Evolutionary conservation across 2,797 vertebrate genomes (phyloP).

Genomic region (Peromyscus aztecus): DNA sequence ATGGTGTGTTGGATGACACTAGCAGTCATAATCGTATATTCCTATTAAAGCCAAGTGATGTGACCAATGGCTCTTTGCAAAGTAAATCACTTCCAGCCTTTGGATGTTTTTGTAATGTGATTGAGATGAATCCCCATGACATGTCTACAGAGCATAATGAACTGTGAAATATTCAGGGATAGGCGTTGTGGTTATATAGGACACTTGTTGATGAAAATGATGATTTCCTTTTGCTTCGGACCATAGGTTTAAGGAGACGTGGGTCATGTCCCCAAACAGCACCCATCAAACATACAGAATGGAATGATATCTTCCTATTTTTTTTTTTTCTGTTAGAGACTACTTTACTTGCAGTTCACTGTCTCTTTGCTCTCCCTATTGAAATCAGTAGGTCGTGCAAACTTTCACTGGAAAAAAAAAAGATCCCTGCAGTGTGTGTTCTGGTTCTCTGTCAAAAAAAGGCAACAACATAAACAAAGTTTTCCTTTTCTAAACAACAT

Average conservation of each 20-base stretch:
- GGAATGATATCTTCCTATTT: not conserved
- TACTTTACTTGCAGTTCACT: not conserved
- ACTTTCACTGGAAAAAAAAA: slow-evolving; percentile 12
- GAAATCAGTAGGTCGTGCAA: not conserved
- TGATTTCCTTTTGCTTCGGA: slow-evolving; percentile 65
- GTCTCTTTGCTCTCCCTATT: not conserved
- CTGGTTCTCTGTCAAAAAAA: not conserved
- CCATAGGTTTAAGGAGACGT: not conserved
- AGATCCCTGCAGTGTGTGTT: not conserved
- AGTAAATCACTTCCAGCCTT: slow-evolving; percentile 81
- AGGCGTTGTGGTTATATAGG: slow-evolving; percentile 67
- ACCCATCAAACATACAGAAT: not conserved
- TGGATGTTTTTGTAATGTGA: slow-evolving; percentile 85
- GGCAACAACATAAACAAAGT: not conserved
- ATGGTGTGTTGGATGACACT: slow-evolving; percentile 81
- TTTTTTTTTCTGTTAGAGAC: not conserved
- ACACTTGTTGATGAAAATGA: slow-evolving; percentile 68
- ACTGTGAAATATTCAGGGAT: slow-evolving; percentile 74
- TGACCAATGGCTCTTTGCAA: slow-evolving; percentile 84
- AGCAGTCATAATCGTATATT: slow-evolving; percentile 80
- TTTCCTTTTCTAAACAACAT: slow-evolving; percentile 1
- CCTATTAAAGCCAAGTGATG: slow-evolving; percentile 83
- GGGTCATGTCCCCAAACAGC: slow-evolving; percentile 18
- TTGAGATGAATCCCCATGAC: slow-evolving; percentile 80
- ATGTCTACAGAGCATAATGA: slow-evolving; percentile 65